Evolutionary conservation across 1,140 invertebrate genomes (phyloP).

Genomic region (Phortica variegata): DNA sequence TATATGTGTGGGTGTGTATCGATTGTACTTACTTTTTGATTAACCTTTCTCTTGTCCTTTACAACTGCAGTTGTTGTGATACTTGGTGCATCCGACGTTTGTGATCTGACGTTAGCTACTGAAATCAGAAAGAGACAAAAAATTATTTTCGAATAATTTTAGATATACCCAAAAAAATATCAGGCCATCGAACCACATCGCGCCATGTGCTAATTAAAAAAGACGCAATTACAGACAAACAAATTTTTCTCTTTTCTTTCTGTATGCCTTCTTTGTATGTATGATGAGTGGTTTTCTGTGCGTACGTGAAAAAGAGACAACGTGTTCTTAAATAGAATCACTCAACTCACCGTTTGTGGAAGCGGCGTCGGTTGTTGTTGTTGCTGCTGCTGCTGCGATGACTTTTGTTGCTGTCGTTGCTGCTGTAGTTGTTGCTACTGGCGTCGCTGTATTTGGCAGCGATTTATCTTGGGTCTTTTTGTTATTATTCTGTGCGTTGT

Average conservation of each 20-base stretch:
- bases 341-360: slow-evolving; percentile 33
- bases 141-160: slow-evolving; percentile 1
- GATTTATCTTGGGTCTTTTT: too few relatives aligned
- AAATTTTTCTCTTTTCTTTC: too few relatives aligned
- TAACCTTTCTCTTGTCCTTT: slow-evolving; percentile 65
- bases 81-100: too few relatives aligned
- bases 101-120: slow-evolving; percentile 37
- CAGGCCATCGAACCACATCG: slow-evolving; percentile 21
- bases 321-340: background rate
- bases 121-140: slow-evolving; percentile 1
- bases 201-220: slow-evolving; percentile 11
- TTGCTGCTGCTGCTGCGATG: slow-evolving; percentile 20
- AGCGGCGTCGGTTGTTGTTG: slow-evolving; percentile 21
- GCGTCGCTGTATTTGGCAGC: slow-evolving; percentile 34
- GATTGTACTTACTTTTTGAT: slow-evolving; percentile 61
- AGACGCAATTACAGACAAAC: slow-evolving; percentile 21
- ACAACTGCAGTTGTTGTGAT: slow-evolving; percentile 62
- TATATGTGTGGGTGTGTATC: background rate
- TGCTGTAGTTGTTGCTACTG: slow-evolving; percentile 1
- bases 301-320: slow-evolving; percentile 2
- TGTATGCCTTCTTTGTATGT: too few relatives aligned
- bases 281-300: too few relatives aligned
- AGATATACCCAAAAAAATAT: slow-evolving; percentile 24
- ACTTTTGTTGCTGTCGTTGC: slow-evolving; percentile 16
- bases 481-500: slow-evolving; percentile 19